Base-by-base conservation (phyloP, 1,140 invertebrate genomes). In the Carcinoscorpius rotundicauda region DNA sequence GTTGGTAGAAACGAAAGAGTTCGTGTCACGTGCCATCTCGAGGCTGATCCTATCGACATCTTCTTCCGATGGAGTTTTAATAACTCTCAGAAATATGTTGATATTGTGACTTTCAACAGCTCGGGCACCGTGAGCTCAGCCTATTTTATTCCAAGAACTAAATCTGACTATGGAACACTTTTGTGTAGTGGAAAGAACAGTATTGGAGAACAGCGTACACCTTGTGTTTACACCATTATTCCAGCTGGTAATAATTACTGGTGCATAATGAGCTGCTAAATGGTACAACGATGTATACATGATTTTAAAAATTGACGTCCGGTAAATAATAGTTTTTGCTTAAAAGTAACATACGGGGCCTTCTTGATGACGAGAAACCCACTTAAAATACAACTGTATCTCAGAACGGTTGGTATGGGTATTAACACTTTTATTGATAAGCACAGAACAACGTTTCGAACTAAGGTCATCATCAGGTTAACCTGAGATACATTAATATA, bases 141-240 rank as follows among this genome's bases (percentile, higher is more conserved):
- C 29, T 57, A 62, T 9, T 71, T 71, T 51, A 67, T 68, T 6
- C 91, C 91, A 3, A 82, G 87, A 48, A 87, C 82, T 49, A 86
- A 89, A 73, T 84, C 91, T 78, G 89, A 93, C 76, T 94, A 93
- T 74, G 91, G 91, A 51, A 91, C 88, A 10, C 79, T 93, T 10
- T 85, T 72, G 49, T 72, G 71, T 48, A 72, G 71, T 71, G 71
- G 66, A 48, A 62, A 65, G 6, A 72, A 72, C 73, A 81, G 80
- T 67, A 88, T 93, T 59, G 91, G 91, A 11, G 73, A 78, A 52
- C 71, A 72, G 72, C 79, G 79, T 59, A 81, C 84, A 56, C 89
- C 89, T 11, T 95, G 92, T 75, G 86, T 91, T 58, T 93, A 88
- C 75, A 89, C 93, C 73, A 90, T 95, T 55, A 93, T 94, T 72